Conservation (phyloP, 2,113 vertebrate genomes). For the Coracopsis vasa region DNA sequence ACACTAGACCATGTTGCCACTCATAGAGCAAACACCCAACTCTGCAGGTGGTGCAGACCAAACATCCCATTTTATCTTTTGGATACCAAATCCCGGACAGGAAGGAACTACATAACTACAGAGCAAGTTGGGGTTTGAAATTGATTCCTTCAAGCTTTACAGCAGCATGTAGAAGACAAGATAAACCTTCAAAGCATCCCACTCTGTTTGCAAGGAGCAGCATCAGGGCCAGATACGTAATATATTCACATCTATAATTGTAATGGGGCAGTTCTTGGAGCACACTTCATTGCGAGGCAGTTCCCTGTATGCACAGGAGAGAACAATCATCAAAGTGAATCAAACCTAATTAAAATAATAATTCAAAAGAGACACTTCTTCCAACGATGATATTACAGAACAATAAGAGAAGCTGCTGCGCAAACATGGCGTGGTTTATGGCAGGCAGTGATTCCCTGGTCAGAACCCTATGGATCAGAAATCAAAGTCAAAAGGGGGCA, state of each 20-base stretch:
- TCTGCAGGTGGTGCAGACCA: neutral
- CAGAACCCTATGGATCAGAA: neutral
- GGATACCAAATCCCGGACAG: neutral
- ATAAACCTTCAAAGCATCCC: neutral
- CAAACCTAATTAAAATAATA: conserved; percentile 59
- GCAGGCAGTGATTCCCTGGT: neutral
- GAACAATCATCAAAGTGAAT: neutral
- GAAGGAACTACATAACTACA: neutral
- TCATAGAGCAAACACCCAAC: neutral
- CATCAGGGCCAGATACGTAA: neutral
- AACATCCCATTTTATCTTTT: neutral
- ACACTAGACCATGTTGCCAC: neutral
- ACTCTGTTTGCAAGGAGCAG: neutral
- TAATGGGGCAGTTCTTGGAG: neutral
- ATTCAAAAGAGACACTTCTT: conserved; percentile 23
- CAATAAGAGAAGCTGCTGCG: neutral
- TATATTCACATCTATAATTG: neutral
- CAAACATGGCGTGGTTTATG: neutral
- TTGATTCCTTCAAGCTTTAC: neutral
- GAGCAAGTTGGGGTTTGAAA: neutral
- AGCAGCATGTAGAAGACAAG: neutral
- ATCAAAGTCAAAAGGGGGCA: neutral
- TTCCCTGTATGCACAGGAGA: neutral
- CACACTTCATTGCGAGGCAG: neutral
- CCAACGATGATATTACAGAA: neutral